Conservation (phyloP, 2,113 vertebrate species). For the Pao palembangensis region DNA sequence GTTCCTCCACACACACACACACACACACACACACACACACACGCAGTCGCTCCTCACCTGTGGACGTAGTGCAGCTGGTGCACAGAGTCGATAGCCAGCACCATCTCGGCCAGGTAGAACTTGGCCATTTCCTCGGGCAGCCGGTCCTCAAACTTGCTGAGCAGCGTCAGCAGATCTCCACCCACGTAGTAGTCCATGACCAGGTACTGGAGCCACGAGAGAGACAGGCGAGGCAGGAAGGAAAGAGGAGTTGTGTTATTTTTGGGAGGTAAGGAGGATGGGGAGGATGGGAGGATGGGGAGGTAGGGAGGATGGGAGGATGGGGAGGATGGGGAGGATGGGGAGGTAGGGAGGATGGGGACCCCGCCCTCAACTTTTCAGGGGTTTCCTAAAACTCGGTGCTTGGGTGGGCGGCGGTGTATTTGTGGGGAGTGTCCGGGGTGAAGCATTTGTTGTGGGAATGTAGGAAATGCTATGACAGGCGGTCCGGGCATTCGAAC, state of each 20-base stretch:
- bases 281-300: too few relatives aligned
- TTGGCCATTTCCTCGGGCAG: conserved; percentile 97
- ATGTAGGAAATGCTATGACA: conserved; percentile 64
- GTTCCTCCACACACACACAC: not conserved
- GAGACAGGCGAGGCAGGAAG: not conserved
- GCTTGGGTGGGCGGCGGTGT: not conserved
- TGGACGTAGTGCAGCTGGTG: conserved; percentile 98
- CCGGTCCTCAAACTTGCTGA: conserved; percentile 98
- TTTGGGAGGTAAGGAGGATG: too few relatives aligned
- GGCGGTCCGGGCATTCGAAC: conserved; percentile 61
- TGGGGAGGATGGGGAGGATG: conserved; percentile 1
- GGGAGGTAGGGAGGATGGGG: not conserved
- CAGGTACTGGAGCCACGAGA: conserved; percentile 80
- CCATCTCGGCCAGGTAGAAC: conserved; percentile 99
- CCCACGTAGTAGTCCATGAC: conserved; percentile 99
- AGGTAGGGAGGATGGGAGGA: conserved; percentile 5
- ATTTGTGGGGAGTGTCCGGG: conserved; percentile 47
- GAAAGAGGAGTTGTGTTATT: not conserved
- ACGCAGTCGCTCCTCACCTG: conserved; percentile 75
- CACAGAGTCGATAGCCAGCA: conserved; percentile 96
- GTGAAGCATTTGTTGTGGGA: conserved; percentile 55
- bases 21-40: not conserved
- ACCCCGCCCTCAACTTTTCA: conserved; percentile 9
- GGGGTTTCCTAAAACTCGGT: conserved; percentile 48
- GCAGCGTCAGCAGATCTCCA: conserved; percentile 94